Base-by-base conservation (phyloP, 2,113 vertebrate genomes). In the Mellivora capensis region DNA sequence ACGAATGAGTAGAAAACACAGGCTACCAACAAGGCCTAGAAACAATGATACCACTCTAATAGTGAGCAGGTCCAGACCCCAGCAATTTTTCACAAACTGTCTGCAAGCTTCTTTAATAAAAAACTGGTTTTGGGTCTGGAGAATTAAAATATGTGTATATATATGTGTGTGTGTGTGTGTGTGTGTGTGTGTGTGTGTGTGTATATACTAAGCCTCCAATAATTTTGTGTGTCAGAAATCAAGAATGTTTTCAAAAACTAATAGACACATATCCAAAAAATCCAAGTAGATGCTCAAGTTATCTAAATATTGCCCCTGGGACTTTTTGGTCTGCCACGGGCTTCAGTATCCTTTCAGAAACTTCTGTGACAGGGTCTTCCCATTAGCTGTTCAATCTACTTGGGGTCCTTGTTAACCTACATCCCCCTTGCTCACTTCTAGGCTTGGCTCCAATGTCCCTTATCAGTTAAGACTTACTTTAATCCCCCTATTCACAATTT, bases 401-500 rank as follows among this genome's bases (percentile, higher is more conserved):
- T 13, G 23, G 1, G 67, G 3, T 2, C 18, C 1, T 21, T 3
- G 44, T 42, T 3, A 20, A 2, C 4, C 7, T 2, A 0, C 17
- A 47, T 11, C 29, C 13, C 15, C 44, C 6, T 4, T 21, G 3
- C 21, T 69, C 14, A 4, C 3, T 82, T 84, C 10, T 61, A 62
- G 10, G 4, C 39, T 54, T 39, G 0, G 1, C 57, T 37, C 23
- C 71, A 64, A 25, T 1, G 3, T 4, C 42, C 9, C 7, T 29
- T 77, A 76, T 79, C 27, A 44, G 4, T 0, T 0, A 7, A 49
- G 0, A 9, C 3, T 74, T 34, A 13, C 27, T 5, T 34, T 71
- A 13, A 39, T 9, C 12, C 69, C 3, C 0, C 6, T 21, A 10
- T 3, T 44, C 31, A 72, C 29, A 74, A 57, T 23, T 27, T 64